Base-by-base conservation (phyloP, 2,797 vertebrate genomes). In the Diplodus sargus region DNA sequence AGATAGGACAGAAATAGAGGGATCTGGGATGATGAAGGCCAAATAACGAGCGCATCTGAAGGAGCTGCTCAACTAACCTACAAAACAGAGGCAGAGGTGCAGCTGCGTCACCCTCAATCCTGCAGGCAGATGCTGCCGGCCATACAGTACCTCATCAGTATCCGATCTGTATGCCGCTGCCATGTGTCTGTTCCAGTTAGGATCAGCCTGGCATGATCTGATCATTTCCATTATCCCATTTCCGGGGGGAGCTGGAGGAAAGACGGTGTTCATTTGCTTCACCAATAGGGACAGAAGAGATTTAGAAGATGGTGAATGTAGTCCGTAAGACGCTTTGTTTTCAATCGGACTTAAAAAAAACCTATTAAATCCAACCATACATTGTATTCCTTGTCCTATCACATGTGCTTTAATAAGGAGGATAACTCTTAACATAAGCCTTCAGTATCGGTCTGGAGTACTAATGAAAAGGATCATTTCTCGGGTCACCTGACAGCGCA, bases 141-240 rank as follows among this genome's bases (percentile, higher is more conserved):
- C 85, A n/a, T 54, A 39, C 39, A 39, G 39, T 39, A 58, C 43
- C 47, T 81, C 61, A 75, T 83, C 58, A 53, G 4, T 56, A 59
- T 76, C 58, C 62, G 47, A 54, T 73, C 28, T 74, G 68, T 64
- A 45, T 69, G 61, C 66, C 70, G 57, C 71, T 25, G 60, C 39
- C 58, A 23, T 78, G 56, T 25, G 53, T 71, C 74, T 72, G 69
- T 82, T 56, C 74, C 47, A 45, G 63, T 81, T 54, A 39, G 42
- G 12, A 74, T 72, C 22, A 45, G 71, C 25, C 62, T 61, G 43
- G 34, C 28, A 60, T 76, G 64, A 84, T 74, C 60, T 59, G 56
- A 85, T 85, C 56, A 83, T 75, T 71, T 65, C 42, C 69, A 78
- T 86, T 83, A 86, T 86, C 70, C 60, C 49, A 62, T 70, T 72